Base-by-base conservation (phyloP, 2,113 vertebrate genomes). In the Peromyscus maniculatus region DNA sequence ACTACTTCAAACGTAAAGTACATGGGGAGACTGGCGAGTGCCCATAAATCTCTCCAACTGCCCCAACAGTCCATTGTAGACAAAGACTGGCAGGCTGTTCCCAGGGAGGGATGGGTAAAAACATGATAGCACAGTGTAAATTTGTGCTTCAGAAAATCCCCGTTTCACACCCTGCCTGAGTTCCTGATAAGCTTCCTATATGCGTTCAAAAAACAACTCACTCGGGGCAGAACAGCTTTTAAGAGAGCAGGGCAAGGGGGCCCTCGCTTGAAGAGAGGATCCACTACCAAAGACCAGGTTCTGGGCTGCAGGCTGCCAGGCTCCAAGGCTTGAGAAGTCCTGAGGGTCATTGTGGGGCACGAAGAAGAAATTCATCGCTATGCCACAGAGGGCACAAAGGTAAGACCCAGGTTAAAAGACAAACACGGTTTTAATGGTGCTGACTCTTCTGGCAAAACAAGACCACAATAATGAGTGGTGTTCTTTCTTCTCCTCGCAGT, bases 1-100 rank as follows among this genome's bases (percentile, higher is more conserved):
- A 80, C 92, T 87, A 95, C 93, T 94, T 87, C 86, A 31, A 15
- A 94, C 88, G 69, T 24, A 33, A 92, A 52, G 83, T n/a, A 9
- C 66, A 66, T n/a, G 62, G 13, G 71, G 24, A 0, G 22, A 92
- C 80, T 74, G 91, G 98, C 87, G 86, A 87, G 96, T 49, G 95
- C 91, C 17, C 91, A 78, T 0, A 5, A 64, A 67, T 59, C 96
- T 95, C 97, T 94, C 96, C 19, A 91, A n/a, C 97, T 55, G 64
- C 69, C 80, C 15, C 36, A 84, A 91, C 31, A 90, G 5, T 2
- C 2, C 80, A 95, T 93, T 90, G 97, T 94, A 95, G 96, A 94
- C 95, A 97, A 66, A 91, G 82, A 78, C 33, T 5, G 71, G 84
- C 36, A 90, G 88, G 74, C 49, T 92, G 93, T 83, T 96, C 97